Base-by-base conservation (phyloP, 2,113 vertebrate species). In the Oreocharis arfaki region DNA sequence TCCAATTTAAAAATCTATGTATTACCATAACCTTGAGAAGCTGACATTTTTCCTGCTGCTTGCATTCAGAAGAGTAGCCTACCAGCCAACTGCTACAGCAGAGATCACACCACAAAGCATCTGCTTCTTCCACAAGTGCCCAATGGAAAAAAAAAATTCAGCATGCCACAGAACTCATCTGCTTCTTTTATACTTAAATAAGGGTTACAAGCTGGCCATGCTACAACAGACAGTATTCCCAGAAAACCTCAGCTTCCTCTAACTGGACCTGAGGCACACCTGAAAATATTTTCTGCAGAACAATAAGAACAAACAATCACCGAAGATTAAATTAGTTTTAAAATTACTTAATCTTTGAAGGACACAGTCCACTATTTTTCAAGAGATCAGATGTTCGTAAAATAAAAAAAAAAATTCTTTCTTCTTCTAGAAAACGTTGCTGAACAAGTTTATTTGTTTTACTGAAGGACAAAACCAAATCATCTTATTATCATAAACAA, bases 21-120 rank as follows among this genome's bases (percentile, higher is more conserved):
- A 88, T 57, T 76, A 81, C 23, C 47, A 67, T 56, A 78, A 24
- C 69, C 88, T 90, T 39, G 33, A 90, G 67, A 78, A 88, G 21
- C 27, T 81, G 69, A 61, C 37, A 60, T 55, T 94, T 84, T 90
- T 89, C 59, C 59, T 84, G 57, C 79, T 86, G 82, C 39, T 78
- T 85, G 57, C 68, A 73, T 80, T 90, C 80, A 93, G 44, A 68
- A 75, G 49, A 24, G 37, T 56, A 84, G 35, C 60, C 71, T 74
- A 92, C 67, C 32, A 6, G 84, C 83, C 90, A 95, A 61, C 86
- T 93, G 86, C 70, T 87, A 85, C 53, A 83, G 61, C 77, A 89
- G 24, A 94, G 85, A 82, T 55, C 33, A 81, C 35, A 87, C 41
- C 69, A 93, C 65, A 85, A 37, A 90, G 87, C 92, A 94, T 61